These are phyloP conservation scores for Oncorhynchus mykiss DNA, from an alignment of 2,113 vertebrate genomes.

Conservation along the genomic window DNA sequence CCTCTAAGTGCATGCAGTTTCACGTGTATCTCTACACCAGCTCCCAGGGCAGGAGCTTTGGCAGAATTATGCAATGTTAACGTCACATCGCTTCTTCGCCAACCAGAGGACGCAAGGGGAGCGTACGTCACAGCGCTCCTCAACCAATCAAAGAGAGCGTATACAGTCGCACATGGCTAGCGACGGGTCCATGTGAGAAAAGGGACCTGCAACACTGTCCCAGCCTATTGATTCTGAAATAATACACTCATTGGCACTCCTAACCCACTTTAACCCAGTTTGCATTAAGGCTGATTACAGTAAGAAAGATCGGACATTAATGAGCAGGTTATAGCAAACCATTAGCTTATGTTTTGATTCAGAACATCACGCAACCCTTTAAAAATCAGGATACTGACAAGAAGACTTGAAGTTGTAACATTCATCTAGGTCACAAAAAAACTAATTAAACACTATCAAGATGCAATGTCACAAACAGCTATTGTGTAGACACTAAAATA, in stretches of 20 bases:
- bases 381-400: not conserved
- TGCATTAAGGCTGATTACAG: too few species aligned
- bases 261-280: slow-evolving; percentile 47
- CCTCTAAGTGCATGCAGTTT: too few species aligned
- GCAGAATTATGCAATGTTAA: slow-evolving; percentile 77
- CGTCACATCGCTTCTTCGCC: slow-evolving; percentile 75
- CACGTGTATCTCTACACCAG: not conserved
- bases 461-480: not conserved
- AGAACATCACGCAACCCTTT: not conserved
- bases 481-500: not conserved
- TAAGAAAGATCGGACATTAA: not conserved
- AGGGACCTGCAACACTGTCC: slow-evolving; percentile 46
- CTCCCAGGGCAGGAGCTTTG: not conserved
- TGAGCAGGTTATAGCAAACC: too few species aligned
- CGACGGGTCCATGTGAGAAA: slow-evolving; percentile 82
- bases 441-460: not conserved
- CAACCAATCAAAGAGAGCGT: slow-evolving; percentile 79
- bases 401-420: not conserved
- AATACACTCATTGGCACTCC: slow-evolving; percentile 37
- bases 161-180: slow-evolving; percentile 90
- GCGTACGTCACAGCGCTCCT: slow-evolving; percentile 70
- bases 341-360: too few species aligned
- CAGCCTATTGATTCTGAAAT: slow-evolving; percentile 26
- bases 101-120: slow-evolving; percentile 74
- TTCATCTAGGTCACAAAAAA: not conserved